Evolutionary conservation across 2,797 vertebrate genomes (phyloP), one percentile per base, ranked within the genome.

Genomic region (Bradypus variegatus): DNA sequence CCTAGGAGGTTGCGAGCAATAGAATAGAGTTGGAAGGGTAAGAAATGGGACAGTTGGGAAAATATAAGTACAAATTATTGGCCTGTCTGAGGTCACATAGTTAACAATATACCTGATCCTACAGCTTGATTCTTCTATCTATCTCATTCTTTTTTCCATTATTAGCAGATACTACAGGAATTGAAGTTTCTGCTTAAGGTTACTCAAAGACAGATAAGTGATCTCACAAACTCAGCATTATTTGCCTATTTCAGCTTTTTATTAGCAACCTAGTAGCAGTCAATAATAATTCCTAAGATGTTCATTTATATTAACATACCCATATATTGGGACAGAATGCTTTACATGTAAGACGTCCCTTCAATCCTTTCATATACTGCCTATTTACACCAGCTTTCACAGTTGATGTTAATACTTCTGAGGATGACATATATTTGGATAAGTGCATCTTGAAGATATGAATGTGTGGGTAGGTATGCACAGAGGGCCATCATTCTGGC

Each of bases 361-460:
- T 78, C 53, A 38, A 79, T 36, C 50, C 38, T 87, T 95, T 88
- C 53, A 72, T 69, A 81, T 33, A 48, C 29, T 79, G 16, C 38
- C n/a, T 91, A 75, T 69, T 82, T 81, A 79, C 11, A 18, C 60
- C 72, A 62, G 41, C 41, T 93, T 89, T 93, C 23, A 79, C 29
- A 92, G 19, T 5, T 75, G 58, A 6, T 92, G 53, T 69, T 91
- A 83, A 89, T 48, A 85, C 55, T 70, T 78, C 29, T 64, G 41
- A 91, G 45, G 31, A 6, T 75, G 89, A 90, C 38, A 88, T 72
- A 77, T 81, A 90, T 83, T 36, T 83, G 38, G 95, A 88, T 75
- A 76, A 91, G 55, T 55, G 76, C 65, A n/a, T 36, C 11, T 1
- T 53, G 80, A 73, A 76, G 48, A 50, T 50, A 50, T 50, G 38